Percentiles rank a stretch among this genome's conserved stretches.
These are phyloP conservation scores for Pygoscelis adeliae DNA, from an alignment of 2,113 vertebrate genomes.

Conservation along the genomic window DNA sequence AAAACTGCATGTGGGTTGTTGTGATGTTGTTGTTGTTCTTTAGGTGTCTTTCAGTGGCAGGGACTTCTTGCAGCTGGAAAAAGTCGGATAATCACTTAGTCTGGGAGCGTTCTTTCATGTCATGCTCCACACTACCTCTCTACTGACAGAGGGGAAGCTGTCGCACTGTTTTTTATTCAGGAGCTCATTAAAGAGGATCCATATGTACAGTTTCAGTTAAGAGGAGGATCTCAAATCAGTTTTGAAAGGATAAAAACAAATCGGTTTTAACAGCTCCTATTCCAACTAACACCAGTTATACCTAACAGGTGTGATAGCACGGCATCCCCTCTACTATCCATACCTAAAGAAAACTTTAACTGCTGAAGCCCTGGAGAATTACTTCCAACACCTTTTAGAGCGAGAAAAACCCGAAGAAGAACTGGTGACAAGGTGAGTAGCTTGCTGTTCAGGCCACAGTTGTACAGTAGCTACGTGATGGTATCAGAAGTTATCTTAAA, in stretches of 20 bases:
- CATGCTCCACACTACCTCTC: neutral
- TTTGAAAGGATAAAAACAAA: neutral
- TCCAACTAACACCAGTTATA: slow-evolving; percentile 2
- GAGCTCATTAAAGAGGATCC: slow-evolving; percentile 6
- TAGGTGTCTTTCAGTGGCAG: neutral
- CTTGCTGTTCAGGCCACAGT: neutral
- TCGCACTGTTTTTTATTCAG: neutral
- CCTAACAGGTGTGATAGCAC: slow-evolving; percentile 80
- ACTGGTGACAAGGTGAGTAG: slow-evolving; percentile 79
- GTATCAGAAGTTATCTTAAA: neutral
- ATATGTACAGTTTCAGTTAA: neutral
- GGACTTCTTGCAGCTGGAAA: neutral
- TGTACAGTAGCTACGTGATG: neutral
- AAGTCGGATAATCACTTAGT: neutral
- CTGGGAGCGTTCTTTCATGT: neutral
- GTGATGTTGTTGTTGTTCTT: neutral
- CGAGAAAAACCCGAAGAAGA: slow-evolving; percentile 31
- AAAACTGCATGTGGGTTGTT: neutral
- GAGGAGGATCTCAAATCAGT: neutral
- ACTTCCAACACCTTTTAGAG: slow-evolving; percentile 83
- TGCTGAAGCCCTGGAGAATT: slow-evolving; percentile 77
- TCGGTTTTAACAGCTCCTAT: neutral
- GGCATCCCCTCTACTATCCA: slow-evolving; percentile 84
- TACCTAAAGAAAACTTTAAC: slow-evolving; percentile 87
- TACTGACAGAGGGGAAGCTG: neutral